These are phyloP conservation scores for Sarcophaga subvicina DNA, from an alignment of 2,888 invertebrate species.

Conservation along the genomic window DNA sequence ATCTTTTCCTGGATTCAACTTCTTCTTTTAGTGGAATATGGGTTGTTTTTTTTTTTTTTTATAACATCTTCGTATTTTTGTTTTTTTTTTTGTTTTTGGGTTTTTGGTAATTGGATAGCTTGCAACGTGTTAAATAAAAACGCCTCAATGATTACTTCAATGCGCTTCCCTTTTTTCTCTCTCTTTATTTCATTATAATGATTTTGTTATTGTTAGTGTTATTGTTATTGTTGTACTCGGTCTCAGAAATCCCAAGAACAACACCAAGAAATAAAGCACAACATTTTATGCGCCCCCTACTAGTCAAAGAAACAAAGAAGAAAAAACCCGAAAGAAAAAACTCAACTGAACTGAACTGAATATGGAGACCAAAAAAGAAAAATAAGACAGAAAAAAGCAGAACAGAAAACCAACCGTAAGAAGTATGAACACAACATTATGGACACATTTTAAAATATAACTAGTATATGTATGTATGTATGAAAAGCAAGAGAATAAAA, in stretches of 20 bases:
- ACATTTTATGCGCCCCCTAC: constrained; percentile 68
- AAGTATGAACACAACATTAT: constrained; percentile 37
- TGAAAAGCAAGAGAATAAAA: no score
- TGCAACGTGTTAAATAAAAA: constrained; percentile 77
- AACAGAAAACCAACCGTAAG: no score
- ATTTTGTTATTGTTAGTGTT: constrained; percentile 68
- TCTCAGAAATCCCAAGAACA: background rate
- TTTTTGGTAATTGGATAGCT: constrained; percentile 77
- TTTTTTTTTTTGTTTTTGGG: constrained; percentile 61
- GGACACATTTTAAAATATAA: constrained; percentile 61
- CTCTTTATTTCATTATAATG: constrained; percentile 66
- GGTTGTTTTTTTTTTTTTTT: background rate
- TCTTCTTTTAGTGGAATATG: constrained; percentile 30
- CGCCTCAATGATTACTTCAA: constrained; percentile 76
- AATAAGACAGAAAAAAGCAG: constrained; percentile 7
- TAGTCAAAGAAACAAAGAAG: constrained; percentile 40
- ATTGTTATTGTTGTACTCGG: no score
- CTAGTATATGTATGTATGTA: constrained; percentile 24
- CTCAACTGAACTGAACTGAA: constrained; percentile 8
- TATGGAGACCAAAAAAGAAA: constrained; percentile 28
- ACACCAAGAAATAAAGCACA: constrained; percentile 28
- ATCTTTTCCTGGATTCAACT: constrained; percentile 48
- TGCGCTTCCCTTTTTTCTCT: constrained; percentile 73
- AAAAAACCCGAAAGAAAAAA: constrained; percentile 19
- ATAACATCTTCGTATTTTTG: background rate